phyloP scores from a whole-genome alignment of 2,113 vertebrate genomes.

The Tyto alba region DNA sequence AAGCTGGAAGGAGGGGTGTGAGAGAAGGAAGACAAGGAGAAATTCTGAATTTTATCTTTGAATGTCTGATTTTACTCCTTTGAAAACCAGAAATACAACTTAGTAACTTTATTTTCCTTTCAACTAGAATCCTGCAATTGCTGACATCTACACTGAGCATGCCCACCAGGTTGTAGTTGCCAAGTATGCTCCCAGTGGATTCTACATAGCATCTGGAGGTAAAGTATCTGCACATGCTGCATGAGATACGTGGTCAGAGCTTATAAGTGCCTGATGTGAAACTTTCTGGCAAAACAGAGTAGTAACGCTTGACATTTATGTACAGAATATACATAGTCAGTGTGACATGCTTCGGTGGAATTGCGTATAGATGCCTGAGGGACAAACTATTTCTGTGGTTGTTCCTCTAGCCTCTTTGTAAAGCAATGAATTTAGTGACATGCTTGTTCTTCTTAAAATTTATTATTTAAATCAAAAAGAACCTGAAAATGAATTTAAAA shows the following conservation, averaged over 20 bases:
- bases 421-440: background rate
- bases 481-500: background rate
- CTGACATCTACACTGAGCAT: constrained; percentile 96
- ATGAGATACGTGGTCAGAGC: background rate
- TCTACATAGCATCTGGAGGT: constrained; percentile 98
- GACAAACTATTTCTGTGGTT: background rate
- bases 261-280: background rate
- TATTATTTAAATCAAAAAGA: background rate
- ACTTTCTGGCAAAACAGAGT: background rate
- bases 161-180: constrained; percentile 90
- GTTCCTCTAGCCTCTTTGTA: background rate
- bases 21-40: background rate
- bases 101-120: background rate
- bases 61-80: background rate
- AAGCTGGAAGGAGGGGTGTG: background rate
- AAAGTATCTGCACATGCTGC: background rate
- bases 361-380: fast-evolving
- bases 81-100: background rate
- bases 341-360: background rate
- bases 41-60: background rate
- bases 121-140: constrained; percentile 89
- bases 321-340: background rate
- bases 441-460: background rate
- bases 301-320: background rate
- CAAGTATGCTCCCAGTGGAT: constrained; percentile 93